Evolutionary conservation across 2,113 vertebrate genomes (phyloP).

Genomic region (Brienomyrus longianalis): DNA sequence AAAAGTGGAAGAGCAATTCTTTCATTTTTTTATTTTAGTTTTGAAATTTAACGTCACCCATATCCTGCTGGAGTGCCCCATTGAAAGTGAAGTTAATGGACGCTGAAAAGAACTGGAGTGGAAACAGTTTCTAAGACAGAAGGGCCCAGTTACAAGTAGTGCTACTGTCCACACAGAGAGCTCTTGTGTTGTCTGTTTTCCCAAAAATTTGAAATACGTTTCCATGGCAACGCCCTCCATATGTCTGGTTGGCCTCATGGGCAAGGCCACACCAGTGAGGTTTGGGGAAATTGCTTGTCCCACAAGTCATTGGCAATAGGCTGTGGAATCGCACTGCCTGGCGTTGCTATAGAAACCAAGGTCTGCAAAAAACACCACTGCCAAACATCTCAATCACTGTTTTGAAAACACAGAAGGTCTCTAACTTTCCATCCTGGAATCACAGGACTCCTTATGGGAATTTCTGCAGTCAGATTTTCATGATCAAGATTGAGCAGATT

Average conservation of each 20-base stretch:
- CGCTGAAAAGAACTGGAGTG: background rate
- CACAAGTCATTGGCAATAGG: conserved; percentile 15
- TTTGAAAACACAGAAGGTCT: conserved; percentile 30
- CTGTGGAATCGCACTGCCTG: background rate
- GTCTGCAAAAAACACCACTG: conserved; percentile 1
- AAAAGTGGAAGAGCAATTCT: background rate
- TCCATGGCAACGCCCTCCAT: conserved; percentile 28
- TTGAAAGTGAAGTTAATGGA: background rate
- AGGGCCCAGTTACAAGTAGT: conserved; percentile 8
- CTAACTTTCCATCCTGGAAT: background rate
- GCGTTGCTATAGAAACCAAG: conserved; percentile 18
- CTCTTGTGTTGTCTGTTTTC: conserved; percentile 29
- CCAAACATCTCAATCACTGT: conserved; percentile 30
- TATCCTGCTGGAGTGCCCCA: background rate
- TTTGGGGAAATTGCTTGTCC: conserved; percentile 14
- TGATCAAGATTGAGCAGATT: background rate
- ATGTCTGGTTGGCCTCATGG: conserved; percentile 17
- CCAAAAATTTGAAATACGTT: conserved; percentile 25
- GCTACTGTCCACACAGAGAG: background rate
- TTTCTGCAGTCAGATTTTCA: background rate
- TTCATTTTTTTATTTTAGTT: background rate
- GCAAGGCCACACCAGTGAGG: conserved; percentile 23
- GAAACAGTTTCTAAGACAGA: conserved; percentile 9
- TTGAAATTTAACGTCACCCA: background rate
- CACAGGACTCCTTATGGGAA: background rate